These are phyloP conservation scores for Colletes collaris DNA, from an alignment of 2,888 invertebrate species.

Conservation along the genomic window DNA sequence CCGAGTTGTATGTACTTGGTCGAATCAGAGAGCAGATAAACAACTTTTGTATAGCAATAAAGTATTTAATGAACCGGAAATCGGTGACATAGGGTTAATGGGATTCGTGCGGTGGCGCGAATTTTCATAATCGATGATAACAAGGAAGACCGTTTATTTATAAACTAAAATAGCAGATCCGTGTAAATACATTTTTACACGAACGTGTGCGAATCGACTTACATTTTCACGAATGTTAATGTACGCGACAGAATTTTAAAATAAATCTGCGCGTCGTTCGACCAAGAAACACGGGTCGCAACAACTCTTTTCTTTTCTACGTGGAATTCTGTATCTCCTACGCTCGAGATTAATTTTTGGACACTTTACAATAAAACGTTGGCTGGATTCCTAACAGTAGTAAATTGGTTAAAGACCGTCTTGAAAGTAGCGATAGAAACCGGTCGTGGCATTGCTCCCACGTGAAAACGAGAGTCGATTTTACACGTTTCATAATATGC, in stretches of 20 bases:
- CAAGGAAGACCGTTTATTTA: not conserved
- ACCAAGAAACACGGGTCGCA: not conserved
- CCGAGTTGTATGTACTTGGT: not conserved
- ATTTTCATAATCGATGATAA: not conserved
- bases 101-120: not conserved
- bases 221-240: too few relatives aligned
- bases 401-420: constrained; percentile 12
- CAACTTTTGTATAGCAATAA: not conserved
- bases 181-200: too few relatives aligned
- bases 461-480: not conserved
- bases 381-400: constrained; percentile 3
- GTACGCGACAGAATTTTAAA: too few relatives aligned
- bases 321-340: not conserved
- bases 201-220: not conserved
- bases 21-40: not conserved
- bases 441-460: constrained; percentile 3
- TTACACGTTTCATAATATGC: constrained; percentile 11
- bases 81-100: not conserved
- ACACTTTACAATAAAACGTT: not conserved
- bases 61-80: not conserved
- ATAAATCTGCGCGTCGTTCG: too few relatives aligned
- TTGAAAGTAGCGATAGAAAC: not conserved
- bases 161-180: too few relatives aligned
- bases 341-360: not conserved
- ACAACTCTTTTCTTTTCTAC: too few relatives aligned